Percentiles rank a stretch among this genome's conserved stretches.
These are phyloP conservation scores for Fregata magnificens DNA, from an alignment of 2,113 vertebrate genomes.

Conservation along the genomic window DNA sequence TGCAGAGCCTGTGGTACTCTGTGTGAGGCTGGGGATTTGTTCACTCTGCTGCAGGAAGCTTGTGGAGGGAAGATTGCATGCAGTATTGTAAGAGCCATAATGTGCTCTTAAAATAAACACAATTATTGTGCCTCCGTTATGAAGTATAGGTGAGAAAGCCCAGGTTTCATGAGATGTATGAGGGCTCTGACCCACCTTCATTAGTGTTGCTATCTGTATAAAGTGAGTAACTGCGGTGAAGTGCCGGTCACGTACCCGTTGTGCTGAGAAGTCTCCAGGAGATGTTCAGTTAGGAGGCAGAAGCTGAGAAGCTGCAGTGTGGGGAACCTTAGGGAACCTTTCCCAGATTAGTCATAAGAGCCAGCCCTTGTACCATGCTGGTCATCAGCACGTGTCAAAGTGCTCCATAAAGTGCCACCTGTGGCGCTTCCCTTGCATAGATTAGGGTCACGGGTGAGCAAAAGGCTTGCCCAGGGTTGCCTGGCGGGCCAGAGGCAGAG, in stretches of 20 bases:
- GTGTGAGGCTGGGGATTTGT: neutral
- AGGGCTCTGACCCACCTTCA: neutral
- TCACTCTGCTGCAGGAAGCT: neutral
- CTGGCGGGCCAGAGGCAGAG: neutral
- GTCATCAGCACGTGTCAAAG: neutral
- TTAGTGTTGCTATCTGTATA: neutral
- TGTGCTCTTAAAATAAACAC: fast-evolving
- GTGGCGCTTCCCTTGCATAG: neutral
- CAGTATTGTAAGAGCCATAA: neutral
- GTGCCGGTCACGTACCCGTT: fast-evolving
- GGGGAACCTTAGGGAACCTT: neutral
- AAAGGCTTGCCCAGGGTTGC: neutral
- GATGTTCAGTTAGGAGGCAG: neutral
- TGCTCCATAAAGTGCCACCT: neutral
- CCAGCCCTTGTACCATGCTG: neutral
- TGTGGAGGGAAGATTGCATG: neutral
- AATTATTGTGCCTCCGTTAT: neutral
- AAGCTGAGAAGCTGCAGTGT: neutral
- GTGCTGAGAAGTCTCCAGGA: neutral
- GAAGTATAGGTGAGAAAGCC: neutral
- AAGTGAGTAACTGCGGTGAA: neutral
- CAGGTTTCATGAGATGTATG: neutral
- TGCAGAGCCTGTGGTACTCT: neutral
- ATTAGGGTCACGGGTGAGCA: neutral
- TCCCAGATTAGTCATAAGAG: neutral